These are phyloP conservation scores for Drosophila ananassae DNA, from an alignment of 1,140 invertebrate species.

Conservation along the genomic window DNA sequence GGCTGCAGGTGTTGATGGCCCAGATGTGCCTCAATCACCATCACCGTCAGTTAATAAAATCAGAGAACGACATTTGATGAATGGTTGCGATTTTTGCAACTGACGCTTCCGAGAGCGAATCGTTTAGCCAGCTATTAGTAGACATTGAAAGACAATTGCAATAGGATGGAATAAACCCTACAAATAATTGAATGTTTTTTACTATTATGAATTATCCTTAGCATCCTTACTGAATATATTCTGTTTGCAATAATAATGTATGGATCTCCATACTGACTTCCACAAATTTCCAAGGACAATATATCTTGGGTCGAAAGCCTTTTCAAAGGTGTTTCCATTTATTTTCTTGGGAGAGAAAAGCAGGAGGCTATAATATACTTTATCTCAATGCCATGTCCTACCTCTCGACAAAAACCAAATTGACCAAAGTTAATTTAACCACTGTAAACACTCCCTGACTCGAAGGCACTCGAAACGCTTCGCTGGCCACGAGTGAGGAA, in stretches of 20 bases:
- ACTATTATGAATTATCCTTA: too few relatives aligned
- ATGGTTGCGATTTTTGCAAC: slow-evolving; percentile 63
- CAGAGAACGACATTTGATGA: slow-evolving; percentile 73
- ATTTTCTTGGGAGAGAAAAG: slow-evolving; percentile 1
- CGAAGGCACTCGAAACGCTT: slow-evolving; percentile 44
- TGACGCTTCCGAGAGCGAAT: slow-evolving; percentile 59
- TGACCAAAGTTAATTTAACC: slow-evolving; percentile 82
- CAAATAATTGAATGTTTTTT: not conserved
- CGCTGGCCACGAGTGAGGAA: slow-evolving; percentile 30
- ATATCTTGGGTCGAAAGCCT: not conserved
- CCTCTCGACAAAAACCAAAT: slow-evolving; percentile 70
- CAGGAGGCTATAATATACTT: slow-evolving; percentile 2
- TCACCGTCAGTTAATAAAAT: slow-evolving; percentile 81
- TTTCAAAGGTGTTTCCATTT: not conserved
- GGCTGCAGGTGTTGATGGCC: slow-evolving; percentile 71
- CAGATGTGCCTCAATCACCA: slow-evolving; percentile 78
- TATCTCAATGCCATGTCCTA: slow-evolving; percentile 44
- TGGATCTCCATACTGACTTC: not conserved
- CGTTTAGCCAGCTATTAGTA: slow-evolving; percentile 65
- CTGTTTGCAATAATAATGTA: not conserved
- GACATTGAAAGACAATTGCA: slow-evolving; percentile 29
- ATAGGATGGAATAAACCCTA: not conserved
- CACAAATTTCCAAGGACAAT: not conserved
- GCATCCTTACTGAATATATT: not conserved
- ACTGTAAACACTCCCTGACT: slow-evolving; percentile 66